These are phyloP conservation scores for Congeria kusceri DNA, from an alignment of 2,888 invertebrate species.

Conservation along the genomic window DNA sequence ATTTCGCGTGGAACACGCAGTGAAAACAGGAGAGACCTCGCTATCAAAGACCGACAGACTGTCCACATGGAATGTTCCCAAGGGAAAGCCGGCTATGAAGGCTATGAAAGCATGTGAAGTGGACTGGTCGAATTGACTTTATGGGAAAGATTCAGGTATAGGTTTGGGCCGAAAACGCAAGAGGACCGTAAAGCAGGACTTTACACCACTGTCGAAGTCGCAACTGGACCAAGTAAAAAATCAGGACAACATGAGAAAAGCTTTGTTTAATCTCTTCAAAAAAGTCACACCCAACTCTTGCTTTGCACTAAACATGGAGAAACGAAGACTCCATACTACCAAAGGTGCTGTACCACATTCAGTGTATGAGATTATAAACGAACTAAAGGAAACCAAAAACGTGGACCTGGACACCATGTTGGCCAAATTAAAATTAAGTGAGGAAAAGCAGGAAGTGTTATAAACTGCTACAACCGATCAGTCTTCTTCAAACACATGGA, in stretches of 20 bases:
- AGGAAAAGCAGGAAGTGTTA: background rate
- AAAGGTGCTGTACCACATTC: background rate
- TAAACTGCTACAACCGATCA: constrained; percentile 10
- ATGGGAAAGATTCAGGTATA: no score
- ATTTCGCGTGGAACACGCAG: constrained; percentile 37
- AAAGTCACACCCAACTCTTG: constrained; percentile 2
- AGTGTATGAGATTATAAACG: background rate
- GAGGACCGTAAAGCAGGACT: background rate
- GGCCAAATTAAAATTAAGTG: background rate
- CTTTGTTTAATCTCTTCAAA: background rate
- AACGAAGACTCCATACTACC: background rate
- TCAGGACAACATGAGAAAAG: background rate
- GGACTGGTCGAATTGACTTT: background rate
- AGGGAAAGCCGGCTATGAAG: constrained; percentile 21
- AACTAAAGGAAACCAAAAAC: background rate
- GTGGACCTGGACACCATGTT: background rate
- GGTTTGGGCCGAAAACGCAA: background rate
- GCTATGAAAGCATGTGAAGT: constrained; percentile 12
- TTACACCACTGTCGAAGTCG: constrained; percentile 6
- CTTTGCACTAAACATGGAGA: constrained; percentile 10
- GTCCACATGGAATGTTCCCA: constrained; percentile 36
- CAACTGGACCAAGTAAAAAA: constrained; percentile 2
- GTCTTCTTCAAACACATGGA: constrained; percentile 4
- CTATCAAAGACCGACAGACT: constrained; percentile 17
- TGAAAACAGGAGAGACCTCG: constrained; percentile 32